Percentiles rank a stretch among this genome's conserved stretches.
These are phyloP conservation scores for Austrofundulus limnaeus DNA, from an alignment of 2,113 vertebrate genomes.

Conservation along the genomic window DNA sequence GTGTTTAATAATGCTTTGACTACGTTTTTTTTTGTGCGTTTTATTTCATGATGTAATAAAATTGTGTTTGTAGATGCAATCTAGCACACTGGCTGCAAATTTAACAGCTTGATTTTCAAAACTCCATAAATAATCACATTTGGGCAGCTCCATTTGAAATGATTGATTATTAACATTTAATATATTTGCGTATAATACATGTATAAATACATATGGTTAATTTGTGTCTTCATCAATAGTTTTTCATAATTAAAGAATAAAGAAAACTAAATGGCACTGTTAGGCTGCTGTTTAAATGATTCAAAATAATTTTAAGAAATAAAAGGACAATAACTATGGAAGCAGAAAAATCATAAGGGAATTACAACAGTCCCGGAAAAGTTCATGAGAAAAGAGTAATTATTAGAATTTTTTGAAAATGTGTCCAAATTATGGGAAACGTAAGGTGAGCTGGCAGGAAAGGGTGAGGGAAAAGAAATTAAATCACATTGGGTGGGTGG, in stretches of 20 bases:
- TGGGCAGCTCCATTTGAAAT: too few relatives aligned
- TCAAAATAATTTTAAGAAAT: too few relatives aligned
- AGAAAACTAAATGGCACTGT: too few relatives aligned
- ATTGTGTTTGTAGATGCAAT: background rate
- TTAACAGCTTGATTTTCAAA: background rate
- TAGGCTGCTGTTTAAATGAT: too few relatives aligned
- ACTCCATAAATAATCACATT: background rate
- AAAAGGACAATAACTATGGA: background rate
- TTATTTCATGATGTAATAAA: background rate
- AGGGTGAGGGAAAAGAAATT: slow-evolving; percentile 61
- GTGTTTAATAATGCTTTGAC: background rate
- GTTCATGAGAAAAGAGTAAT: slow-evolving; percentile 22
- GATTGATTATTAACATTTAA: too few relatives aligned
- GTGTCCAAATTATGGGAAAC: slow-evolving; percentile 13
- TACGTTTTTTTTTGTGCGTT: background rate
- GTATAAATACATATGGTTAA: too few relatives aligned
- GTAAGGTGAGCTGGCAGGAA: slow-evolving; percentile 53
- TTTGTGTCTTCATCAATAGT: too few relatives aligned
- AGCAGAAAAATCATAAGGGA: slow-evolving; percentile 16
- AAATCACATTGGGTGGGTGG: slow-evolving; percentile 42
- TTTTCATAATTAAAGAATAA: too few relatives aligned
- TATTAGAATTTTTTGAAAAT: slow-evolving; percentile 14
- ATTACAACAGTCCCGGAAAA: background rate
- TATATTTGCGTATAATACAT: too few relatives aligned
- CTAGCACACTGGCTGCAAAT: background rate